These are phyloP conservation scores for Limnephilus lunatus DNA, from an alignment of 2,888 invertebrate species.

Conservation along the genomic window DNA sequence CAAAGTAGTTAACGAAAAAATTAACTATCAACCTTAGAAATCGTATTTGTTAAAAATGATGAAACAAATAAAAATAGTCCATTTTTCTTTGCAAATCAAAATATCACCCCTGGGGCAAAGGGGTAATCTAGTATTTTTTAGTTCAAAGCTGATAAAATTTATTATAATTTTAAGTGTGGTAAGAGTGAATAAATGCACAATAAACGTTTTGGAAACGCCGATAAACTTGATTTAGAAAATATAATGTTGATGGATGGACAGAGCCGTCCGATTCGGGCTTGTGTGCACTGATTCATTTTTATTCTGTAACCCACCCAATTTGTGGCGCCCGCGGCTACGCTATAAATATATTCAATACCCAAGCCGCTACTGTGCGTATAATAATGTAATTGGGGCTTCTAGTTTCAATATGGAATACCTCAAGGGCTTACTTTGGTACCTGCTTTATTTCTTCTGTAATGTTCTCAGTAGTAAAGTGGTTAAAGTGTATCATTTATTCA, in stretches of 20 bases:
- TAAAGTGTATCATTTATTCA: too few relatives aligned
- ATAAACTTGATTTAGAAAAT: conserved; percentile 9
- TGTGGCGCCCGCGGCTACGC: not conserved
- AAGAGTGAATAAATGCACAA: not conserved
- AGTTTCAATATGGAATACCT: not conserved
- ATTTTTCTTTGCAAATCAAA: not conserved
- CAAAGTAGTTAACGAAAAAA: too few relatives aligned
- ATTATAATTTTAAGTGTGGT: not conserved
- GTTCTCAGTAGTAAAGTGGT: not conserved
- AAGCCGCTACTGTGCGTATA: not conserved
- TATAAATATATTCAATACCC: not conserved
- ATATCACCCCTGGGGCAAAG: not conserved
- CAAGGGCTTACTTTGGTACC: not conserved
- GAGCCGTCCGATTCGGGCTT: not conserved
- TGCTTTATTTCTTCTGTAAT: not conserved
- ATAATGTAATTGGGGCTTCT: not conserved
- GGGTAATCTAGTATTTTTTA: not conserved
- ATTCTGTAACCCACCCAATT: conserved; percentile 16
- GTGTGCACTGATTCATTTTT: conserved; percentile 24
- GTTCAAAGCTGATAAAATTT: not conserved
- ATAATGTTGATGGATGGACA: conserved; percentile 23
- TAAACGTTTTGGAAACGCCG: not conserved
- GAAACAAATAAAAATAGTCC: not conserved
- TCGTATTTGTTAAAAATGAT: too few relatives aligned
- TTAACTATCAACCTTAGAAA: too few relatives aligned